Evolutionary conservation across 2,888 invertebrate genomes (phyloP).

Genomic region (Ophioninae sp.): DNA sequence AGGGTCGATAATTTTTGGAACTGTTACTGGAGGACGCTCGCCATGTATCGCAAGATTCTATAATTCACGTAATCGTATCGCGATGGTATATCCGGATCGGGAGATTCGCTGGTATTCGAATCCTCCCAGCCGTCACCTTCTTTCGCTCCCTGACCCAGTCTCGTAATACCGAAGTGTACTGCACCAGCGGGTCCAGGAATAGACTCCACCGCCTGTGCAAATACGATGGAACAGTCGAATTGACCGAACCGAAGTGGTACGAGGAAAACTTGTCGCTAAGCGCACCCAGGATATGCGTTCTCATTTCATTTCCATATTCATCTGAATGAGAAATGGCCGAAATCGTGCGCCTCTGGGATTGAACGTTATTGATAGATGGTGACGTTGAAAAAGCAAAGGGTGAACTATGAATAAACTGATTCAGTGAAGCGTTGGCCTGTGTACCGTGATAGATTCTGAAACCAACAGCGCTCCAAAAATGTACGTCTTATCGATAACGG

Average conservation of each 20-base stretch:
- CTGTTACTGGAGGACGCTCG: background rate
- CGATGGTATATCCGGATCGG: constrained; percentile 2
- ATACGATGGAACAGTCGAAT: constrained; percentile 35
- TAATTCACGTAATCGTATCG: constrained; percentile 21
- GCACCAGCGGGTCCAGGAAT: constrained; percentile 39
- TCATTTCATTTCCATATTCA: constrained; percentile 19
- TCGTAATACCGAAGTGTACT: constrained; percentile 42
- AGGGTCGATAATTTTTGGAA: constrained; percentile 22
- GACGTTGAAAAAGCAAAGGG: background rate
- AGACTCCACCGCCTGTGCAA: constrained; percentile 19
- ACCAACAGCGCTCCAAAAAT: constrained; percentile 22
- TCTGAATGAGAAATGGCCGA: constrained; percentile 6
- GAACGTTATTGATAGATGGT: background rate
- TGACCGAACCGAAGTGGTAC: constrained; percentile 28
- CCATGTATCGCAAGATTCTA: constrained; percentile 1
- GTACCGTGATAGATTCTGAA: background rate
- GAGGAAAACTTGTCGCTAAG: constrained; percentile 31
- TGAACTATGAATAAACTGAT: background rate
- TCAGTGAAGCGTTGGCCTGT: background rate
- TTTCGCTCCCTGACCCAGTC: constrained; percentile 50
- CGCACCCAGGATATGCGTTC: constrained; percentile 37
- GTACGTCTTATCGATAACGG: background rate
- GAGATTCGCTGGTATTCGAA: constrained; percentile 24
- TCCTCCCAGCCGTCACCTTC: constrained; percentile 21
- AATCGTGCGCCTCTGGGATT: constrained; percentile 26